Conservation (phyloP, 1,140 invertebrate species). For the Atta colombica region DNA sequence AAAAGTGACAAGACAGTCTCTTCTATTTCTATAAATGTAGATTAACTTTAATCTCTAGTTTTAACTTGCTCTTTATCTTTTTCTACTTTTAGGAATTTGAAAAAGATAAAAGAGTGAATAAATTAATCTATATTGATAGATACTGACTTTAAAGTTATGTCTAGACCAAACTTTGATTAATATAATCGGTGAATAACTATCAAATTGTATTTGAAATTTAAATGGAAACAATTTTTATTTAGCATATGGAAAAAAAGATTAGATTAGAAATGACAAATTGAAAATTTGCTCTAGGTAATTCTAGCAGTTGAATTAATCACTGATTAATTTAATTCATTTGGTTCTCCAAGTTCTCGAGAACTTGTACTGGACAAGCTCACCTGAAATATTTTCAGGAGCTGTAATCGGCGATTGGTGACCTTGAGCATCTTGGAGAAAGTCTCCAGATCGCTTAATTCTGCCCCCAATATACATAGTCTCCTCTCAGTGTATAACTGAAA, state of each 20-base stretch:
- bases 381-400: slow-evolving; percentile 90
- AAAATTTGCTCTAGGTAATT: background rate
- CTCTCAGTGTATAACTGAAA: slow-evolving; percentile 90
- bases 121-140: too few species aligned
- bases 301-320: background rate
- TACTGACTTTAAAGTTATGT: too few species aligned
- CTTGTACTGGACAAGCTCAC: slow-evolving; percentile 78
- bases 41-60: too few species aligned
- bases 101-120: too few species aligned
- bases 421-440: slow-evolving; percentile 91
- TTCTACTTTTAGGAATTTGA: too few species aligned
- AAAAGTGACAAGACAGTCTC: too few species aligned
- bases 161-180: background rate
- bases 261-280: background rate
- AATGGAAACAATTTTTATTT: background rate
- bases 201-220: background rate
- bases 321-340: background rate
- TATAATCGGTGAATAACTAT: background rate
- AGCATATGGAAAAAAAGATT: background rate
- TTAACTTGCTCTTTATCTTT: too few species aligned
- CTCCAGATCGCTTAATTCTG: slow-evolving; percentile 91
- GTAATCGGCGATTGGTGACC: slow-evolving; percentile 90
- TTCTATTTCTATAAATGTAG: too few species aligned
- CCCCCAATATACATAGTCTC: slow-evolving; percentile 88
- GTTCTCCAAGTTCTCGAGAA: background rate